Evolutionary conservation across 1,140 invertebrate genomes (phyloP).

Genomic region (Cydia fagiglandana): DNA sequence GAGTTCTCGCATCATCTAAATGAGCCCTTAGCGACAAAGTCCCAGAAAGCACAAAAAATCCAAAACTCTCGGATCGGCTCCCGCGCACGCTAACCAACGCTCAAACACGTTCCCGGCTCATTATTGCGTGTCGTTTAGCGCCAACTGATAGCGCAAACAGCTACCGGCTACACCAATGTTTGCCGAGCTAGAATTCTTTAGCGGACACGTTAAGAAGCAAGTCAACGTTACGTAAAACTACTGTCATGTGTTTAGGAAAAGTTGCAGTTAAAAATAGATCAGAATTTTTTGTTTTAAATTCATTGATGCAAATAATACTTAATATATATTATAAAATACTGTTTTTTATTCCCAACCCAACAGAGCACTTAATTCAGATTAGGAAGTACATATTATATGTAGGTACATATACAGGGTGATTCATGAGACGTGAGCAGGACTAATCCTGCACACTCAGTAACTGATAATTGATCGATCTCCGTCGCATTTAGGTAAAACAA

Average conservation of each 20-base stretch:
- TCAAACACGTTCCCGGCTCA: conserved; percentile 61
- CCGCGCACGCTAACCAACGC: conserved; percentile 49
- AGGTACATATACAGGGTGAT: no score
- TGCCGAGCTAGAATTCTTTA: conserved; percentile 19
- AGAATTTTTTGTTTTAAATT: no score
- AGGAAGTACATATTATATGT: no score
- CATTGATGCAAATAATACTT: no score
- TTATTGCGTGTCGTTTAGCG: conserved; percentile 70
- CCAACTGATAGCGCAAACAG: conserved; percentile 60
- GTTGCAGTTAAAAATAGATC: background rate
- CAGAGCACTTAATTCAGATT: no score
- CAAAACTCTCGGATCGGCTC: conserved; percentile 20
- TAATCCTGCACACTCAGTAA: no score
- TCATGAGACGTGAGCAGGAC: no score
- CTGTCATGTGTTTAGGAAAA: background rate
- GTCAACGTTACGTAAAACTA: background rate
- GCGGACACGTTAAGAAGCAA: background rate
- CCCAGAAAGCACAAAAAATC: background rate
- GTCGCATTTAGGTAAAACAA: no score
- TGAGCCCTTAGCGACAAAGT: conserved; percentile 3
- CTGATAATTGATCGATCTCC: no score
- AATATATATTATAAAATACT: no score
- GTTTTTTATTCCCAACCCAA: no score
- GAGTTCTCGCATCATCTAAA: no score
- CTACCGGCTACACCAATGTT: conserved; percentile 35